Conservation (phyloP, 2,797 vertebrate genomes). For the Ceyx erithaca region DNA sequence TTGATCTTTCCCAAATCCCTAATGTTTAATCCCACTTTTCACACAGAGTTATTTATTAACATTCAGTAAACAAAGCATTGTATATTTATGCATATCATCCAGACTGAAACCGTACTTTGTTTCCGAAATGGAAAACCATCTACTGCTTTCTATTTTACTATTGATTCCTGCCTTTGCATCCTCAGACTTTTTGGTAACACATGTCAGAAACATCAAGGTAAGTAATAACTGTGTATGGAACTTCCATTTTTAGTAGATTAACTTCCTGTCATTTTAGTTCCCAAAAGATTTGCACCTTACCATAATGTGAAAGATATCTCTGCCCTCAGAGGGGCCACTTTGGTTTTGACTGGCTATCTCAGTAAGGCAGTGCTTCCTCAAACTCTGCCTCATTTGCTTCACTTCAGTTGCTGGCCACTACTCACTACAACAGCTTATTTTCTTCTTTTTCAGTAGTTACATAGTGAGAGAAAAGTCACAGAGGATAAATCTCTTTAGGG, state of each 20-base stretch:
- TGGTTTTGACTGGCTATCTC: not conserved
- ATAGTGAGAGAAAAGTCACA: not conserved
- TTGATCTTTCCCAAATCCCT: constrained; percentile 27
- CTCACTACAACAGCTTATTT: not conserved
- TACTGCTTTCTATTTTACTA: constrained; percentile 51
- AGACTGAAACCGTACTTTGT: not conserved
- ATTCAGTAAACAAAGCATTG: constrained; percentile 25
- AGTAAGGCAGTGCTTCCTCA: not conserved
- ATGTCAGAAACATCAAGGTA: constrained; percentile 73
- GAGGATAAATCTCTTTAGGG: not conserved
- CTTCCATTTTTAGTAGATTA: not conserved
- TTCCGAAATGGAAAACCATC: constrained; percentile 49
- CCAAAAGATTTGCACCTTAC: not conserved
- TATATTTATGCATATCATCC: not conserved
- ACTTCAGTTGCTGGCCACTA: not conserved
- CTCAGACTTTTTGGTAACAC: constrained; percentile 50
- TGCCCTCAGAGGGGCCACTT: not conserved
- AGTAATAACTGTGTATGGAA: not conserved
- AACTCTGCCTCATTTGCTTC: not conserved
- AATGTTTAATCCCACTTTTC: constrained; percentile 73
- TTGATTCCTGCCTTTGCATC: constrained; percentile 53
- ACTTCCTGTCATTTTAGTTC: not conserved
- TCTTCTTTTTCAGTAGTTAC: not conserved
- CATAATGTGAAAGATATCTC: not conserved
- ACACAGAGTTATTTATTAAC: constrained; percentile 62